These are phyloP conservation scores for Amphimallon solstitiale DNA, from an alignment of 2,888 invertebrate species.

Conservation along the genomic window DNA sequence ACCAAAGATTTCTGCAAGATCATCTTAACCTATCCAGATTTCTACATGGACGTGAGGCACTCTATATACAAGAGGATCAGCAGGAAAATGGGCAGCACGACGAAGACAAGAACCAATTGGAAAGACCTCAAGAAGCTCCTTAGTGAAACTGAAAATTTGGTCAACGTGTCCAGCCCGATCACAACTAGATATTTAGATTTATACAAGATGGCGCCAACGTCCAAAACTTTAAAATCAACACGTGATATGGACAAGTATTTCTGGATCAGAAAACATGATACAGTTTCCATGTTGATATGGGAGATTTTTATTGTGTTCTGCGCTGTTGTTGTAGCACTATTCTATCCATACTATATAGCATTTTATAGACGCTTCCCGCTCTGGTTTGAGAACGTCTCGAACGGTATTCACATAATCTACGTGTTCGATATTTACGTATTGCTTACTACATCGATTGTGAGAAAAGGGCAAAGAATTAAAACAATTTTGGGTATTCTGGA, in stretches of 20 bases:
- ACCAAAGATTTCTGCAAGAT: slow-evolving; percentile 65
- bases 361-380: slow-evolving; percentile 62
- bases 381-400: slow-evolving; percentile 62
- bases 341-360: slow-evolving; percentile 66
- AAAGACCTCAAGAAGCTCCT: slow-evolving; percentile 31
- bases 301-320: slow-evolving; percentile 63
- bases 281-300: slow-evolving; percentile 65
- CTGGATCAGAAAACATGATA: slow-evolving; percentile 65
- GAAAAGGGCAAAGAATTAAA: slow-evolving; percentile 58
- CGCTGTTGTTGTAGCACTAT: slow-evolving; percentile 62
- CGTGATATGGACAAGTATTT: not conserved
- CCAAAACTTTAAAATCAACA: not conserved
- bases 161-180: slow-evolving; percentile 12
- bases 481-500: slow-evolving; percentile 61
- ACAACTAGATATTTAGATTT: slow-evolving; percentile 17
- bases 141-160: not conserved
- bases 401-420: slow-evolving; percentile 62
- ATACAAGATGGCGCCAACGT: slow-evolving; percentile 7
- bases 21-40: slow-evolving; percentile 65
- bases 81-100: slow-evolving; percentile 30
- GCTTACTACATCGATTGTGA: slow-evolving; percentile 65
- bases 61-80: slow-evolving; percentile 39
- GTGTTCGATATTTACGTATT: slow-evolving; percentile 63
- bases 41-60: slow-evolving; percentile 57
- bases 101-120: slow-evolving; percentile 23